Conservation (phyloP, 2,888 invertebrate species). For the Cactoblastis cactorum region DNA sequence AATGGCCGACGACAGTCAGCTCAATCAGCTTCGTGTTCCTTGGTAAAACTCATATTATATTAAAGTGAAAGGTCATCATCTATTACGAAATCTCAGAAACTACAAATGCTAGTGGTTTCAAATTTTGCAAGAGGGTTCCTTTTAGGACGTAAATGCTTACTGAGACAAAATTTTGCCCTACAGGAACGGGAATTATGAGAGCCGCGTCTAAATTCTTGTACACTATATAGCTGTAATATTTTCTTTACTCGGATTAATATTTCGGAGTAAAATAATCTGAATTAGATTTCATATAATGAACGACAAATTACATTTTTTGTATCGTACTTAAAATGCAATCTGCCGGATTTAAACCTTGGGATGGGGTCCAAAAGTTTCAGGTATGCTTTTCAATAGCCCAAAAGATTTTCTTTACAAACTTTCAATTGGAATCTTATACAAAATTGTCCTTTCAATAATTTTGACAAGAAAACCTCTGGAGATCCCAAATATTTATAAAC, state of each 20-base stretch:
- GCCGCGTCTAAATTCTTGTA: too few species aligned
- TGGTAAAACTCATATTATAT: too few species aligned
- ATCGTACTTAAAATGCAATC: background rate
- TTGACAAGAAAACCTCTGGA: background rate
- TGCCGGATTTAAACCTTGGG: background rate
- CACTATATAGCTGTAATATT: too few species aligned
- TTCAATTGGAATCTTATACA: background rate
- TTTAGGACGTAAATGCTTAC: too few species aligned
- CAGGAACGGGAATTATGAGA: too few species aligned
- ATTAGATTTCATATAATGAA: background rate
- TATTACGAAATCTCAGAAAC: too few species aligned
- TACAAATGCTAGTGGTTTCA: too few species aligned
- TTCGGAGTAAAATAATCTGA: too few species aligned
- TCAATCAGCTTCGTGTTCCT: background rate
- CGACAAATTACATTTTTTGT: background rate
- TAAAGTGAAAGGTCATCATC: too few species aligned
- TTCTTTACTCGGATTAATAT: too few species aligned
- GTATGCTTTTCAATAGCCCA: background rate
- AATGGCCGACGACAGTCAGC: background rate
- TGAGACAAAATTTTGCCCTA: too few species aligned
- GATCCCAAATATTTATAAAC: background rate
- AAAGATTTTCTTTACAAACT: slow-evolving; percentile 1
- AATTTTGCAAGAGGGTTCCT: too few species aligned
- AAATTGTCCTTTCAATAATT: background rate
- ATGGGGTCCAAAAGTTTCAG: slow-evolving; percentile 1